Conservation (phyloP, 2,888 invertebrate genomes). For the Cryptus viduatorius region DNA sequence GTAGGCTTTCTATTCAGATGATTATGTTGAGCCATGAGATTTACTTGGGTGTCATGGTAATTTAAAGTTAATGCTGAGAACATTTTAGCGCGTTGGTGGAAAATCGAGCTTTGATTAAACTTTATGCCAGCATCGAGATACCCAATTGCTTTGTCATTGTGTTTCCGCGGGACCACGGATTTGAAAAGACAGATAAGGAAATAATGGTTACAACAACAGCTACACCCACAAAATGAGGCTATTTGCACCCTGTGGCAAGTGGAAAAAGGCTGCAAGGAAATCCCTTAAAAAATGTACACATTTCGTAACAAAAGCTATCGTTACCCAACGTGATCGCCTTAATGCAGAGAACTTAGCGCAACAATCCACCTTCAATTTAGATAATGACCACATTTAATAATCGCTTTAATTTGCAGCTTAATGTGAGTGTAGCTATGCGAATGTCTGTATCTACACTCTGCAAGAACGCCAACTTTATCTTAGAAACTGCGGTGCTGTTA, state of each 20-base stretch:
- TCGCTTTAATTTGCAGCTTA: not conserved
- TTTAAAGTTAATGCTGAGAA: not conserved
- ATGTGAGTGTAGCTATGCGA: not conserved
- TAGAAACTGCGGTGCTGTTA: not conserved
- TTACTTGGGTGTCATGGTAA: slow-evolving; percentile 9
- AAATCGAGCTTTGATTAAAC: not conserved
- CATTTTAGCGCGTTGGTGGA: slow-evolving; percentile 3
- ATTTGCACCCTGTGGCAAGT: not conserved
- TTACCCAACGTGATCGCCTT: too few species aligned
- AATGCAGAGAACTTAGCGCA: too few species aligned
- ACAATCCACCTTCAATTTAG: too few species aligned
- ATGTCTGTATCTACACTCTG: not conserved
- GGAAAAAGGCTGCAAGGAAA: not conserved
- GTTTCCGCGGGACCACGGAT: not conserved
- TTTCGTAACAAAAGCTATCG: not conserved
- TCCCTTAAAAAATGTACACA: not conserved
- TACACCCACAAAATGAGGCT: too few species aligned
- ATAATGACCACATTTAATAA: too few species aligned
- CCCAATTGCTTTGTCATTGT: not conserved
- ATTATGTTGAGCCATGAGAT: slow-evolving; percentile 49
- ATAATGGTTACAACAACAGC: not conserved
- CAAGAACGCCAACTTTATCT: slow-evolving; percentile 4
- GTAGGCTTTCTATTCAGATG: slow-evolving; percentile 23
- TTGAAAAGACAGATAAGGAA: not conserved
- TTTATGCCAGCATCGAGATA: slow-evolving; percentile 2